Evolutionary conservation across 2,113 vertebrate species (phyloP).

Genomic region (Melanerpes aurifrons): DNA sequence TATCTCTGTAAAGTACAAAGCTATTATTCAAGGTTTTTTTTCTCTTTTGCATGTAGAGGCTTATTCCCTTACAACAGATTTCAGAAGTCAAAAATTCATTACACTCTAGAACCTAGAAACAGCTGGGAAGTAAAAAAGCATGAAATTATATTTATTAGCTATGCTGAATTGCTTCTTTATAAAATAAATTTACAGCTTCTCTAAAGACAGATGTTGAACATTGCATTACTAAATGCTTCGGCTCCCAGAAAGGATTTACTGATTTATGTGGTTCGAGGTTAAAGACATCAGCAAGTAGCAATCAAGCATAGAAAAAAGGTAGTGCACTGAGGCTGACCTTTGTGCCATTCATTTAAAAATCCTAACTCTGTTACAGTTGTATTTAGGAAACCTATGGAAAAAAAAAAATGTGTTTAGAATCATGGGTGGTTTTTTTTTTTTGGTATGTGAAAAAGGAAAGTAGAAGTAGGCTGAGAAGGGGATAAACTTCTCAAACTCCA

Average conservation of each 20-base stretch:
- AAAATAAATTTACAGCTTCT: slow-evolving; percentile 61
- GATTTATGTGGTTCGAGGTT: slow-evolving; percentile 45
- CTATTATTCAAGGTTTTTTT: background rate
- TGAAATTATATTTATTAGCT: slow-evolving; percentile 58
- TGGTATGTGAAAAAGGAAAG: background rate
- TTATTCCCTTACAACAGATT: slow-evolving; percentile 15
- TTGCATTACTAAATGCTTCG: slow-evolving; percentile 28
- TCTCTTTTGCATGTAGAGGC: slow-evolving; percentile 7
- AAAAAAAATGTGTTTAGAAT: background rate
- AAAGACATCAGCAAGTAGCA: slow-evolving; percentile 46
- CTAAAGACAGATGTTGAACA: slow-evolving; percentile 54
- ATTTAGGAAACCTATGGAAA: background rate
- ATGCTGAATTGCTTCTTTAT: slow-evolving; percentile 43
- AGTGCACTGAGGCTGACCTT: background rate
- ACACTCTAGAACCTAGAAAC: slow-evolving; percentile 33
- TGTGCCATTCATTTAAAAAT: background rate
- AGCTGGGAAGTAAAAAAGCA: slow-evolving; percentile 44
- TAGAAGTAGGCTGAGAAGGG: background rate
- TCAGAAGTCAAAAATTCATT: slow-evolving; percentile 34
- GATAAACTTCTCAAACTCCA: too few relatives aligned
- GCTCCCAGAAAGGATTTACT: slow-evolving; percentile 31
- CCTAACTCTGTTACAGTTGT: background rate
- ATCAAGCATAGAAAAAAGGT: slow-evolving; percentile 9
- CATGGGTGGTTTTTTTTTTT: background rate
- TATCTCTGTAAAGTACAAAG: background rate